Evolutionary conservation across 2,797 vertebrate species (phyloP), one percentile per base, ranked within the genome.

Genomic region (Arnoldichthys spilopterus): DNA sequence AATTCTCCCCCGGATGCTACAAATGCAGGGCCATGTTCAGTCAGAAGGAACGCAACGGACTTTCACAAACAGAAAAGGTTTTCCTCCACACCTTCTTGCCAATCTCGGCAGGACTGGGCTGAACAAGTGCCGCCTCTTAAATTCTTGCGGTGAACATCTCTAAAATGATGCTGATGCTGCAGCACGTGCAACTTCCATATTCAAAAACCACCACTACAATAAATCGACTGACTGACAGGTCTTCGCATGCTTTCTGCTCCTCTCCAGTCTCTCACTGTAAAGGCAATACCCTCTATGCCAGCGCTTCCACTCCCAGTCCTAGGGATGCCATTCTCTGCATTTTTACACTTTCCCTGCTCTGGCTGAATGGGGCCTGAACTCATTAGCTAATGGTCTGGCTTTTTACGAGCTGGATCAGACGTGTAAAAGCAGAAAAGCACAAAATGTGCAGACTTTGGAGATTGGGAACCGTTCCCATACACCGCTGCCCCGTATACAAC

Each of bases 341-440:
- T 40, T 64, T 37, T 63, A n/a, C 13, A 37, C 40, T 24, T 1
- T 40, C 4, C n/a, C n/a, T 40, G 40, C 34, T 66, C 62, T 56
- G 22, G 22, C 20, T 22, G 34, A 37, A 37, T n/a, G 8, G 3
- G 34, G 13, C 34, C 24, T 49, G 66, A 30, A 28, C 66, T 68
- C 45, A 68, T 68, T 30, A 30, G 66, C 64, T 67, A 67, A 67
- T 67, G 16, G 24, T 16, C n/a, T 40, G 15, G 64, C 43, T 26
- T 49, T 49, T 49, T 20, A 30, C 1, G 16, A 49, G 15, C 24
- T 30, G 45, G 24, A 18, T 49, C 16, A 9, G 45, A 43, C 15
- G 37, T 45, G n/a, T 7, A 18, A 28, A 4, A 68, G 43, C 6
- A 47, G 24, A 9, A 30, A 61, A 58, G n/a, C 6, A 56, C 22